Evolutionary conservation across 2,113 vertebrate species (phyloP).

Genomic region (Blennius ocellaris): DNA sequence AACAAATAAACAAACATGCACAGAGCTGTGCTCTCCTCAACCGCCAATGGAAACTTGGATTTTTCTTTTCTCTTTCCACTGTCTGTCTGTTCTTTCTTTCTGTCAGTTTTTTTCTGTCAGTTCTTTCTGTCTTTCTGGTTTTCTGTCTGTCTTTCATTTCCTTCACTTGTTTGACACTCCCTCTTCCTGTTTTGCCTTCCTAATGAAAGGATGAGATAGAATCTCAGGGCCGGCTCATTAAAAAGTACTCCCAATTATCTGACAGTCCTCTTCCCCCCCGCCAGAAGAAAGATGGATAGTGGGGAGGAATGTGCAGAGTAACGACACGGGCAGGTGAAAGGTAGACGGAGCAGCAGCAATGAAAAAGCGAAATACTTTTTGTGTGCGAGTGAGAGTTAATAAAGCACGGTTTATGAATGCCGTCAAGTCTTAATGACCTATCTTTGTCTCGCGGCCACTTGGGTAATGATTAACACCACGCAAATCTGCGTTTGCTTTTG

Average conservation of each 20-base stretch:
- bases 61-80: constrained; percentile 25
- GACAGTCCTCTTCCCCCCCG: constrained; percentile 34
- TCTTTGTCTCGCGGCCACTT: constrained; percentile 51
- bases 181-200: constrained; percentile 14
- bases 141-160: background rate
- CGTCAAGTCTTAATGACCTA: constrained; percentile 58
- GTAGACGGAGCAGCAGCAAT: constrained; percentile 2
- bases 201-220: constrained; percentile 65
- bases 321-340: background rate
- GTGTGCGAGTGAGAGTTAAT: constrained; percentile 33
- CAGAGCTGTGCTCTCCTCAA: constrained; percentile 7
- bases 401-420: constrained; percentile 59
- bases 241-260: constrained; percentile 67
- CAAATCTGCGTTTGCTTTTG: constrained; percentile 42
- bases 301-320: background rate
- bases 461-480: constrained; percentile 56
- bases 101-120: no score
- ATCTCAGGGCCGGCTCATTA: constrained; percentile 66
- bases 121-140: background rate
- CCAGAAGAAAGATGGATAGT: constrained; percentile 27
- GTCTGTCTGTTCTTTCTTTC: background rate
- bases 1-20: constrained; percentile 45
- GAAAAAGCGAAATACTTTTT: constrained; percentile 20
- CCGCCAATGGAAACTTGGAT: constrained; percentile 25
- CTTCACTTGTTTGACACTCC: constrained; percentile 18